Evolutionary conservation across 2,888 invertebrate genomes (phyloP).

Genomic region (Drosophila macrospina): DNA sequence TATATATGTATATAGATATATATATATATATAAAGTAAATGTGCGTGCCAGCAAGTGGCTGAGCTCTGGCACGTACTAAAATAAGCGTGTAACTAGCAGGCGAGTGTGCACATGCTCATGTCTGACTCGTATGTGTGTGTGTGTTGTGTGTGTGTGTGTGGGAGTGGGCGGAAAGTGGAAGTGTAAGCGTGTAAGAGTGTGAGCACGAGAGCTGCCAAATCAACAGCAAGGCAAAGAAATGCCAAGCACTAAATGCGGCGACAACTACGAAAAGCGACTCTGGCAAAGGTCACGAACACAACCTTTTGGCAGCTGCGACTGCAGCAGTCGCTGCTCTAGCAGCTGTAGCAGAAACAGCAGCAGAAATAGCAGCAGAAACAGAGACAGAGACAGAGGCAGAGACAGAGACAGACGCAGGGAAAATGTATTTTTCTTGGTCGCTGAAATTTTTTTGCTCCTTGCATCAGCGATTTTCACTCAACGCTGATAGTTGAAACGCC

Average conservation of each 20-base stretch:
- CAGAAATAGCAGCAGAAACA: no score
- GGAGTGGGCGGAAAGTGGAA: neutral
- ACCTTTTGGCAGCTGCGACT: constrained; percentile 74
- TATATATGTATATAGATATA: neutral
- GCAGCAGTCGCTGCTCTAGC: constrained; percentile 13
- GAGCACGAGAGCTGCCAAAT: constrained; percentile 57
- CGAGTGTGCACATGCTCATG: constrained; percentile 19
- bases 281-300: constrained; percentile 78
- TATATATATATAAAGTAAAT: constrained; percentile 37
- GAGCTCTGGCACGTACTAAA: constrained; percentile 71
- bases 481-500: constrained; percentile 70
- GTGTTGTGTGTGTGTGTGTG: constrained; percentile 18
- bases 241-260: constrained; percentile 64
- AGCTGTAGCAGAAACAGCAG: constrained; percentile 21
- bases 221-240: constrained; percentile 70
- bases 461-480: constrained; percentile 79
- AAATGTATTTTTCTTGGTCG: constrained; percentile 48
- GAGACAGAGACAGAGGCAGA: no score
- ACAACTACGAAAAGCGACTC: constrained; percentile 69
- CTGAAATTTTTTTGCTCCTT: constrained; percentile 39
- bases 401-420: constrained; percentile 1
- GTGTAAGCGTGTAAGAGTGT: neutral
- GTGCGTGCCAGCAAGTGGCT: constrained; percentile 75
- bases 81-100: constrained; percentile 64
- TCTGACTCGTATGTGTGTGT: constrained; percentile 17